Base-by-base conservation (phyloP, 2,888 invertebrate species). In the Dusona sp. region DNA sequence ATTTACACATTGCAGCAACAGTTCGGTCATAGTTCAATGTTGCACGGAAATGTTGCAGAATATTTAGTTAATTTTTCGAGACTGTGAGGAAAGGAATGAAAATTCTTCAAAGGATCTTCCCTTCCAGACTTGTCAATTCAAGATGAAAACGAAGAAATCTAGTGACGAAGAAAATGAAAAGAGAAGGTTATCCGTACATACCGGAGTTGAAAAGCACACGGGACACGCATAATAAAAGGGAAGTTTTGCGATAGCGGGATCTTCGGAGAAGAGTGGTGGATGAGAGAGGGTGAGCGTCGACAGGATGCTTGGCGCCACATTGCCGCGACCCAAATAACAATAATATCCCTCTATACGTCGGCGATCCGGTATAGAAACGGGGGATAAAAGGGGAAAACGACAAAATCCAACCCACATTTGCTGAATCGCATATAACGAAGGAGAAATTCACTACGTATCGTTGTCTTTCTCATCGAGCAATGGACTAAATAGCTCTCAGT, bases 291-390 rank as follows among this genome's bases (percentile, higher is more conserved):
- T 70, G 84, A 88, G 86, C 88, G 91, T 89, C 91, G 61, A 16
- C 61, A 88, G 89, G 91, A 90, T 90, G 89, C 91, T 91, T 90
- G 93, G 93, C 93, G 93, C 92, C 93, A 91, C 90, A 89, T 90
- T 89, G 91, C 90, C 90, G 90, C 91, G 92, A 92, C 92, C 92
- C 90, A 93, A 92, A 92, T 92, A 92, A 91, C 90, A 90, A 91
- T 91, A 90, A 91, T 91, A 89, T 87, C 84, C 84, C 87, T 83
- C 65, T 42, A n/a, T 79, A 78, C 84, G 87, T 84, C 68, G 75
- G 79, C 67, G 70, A 79, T 73, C 61, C 70, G 64, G 51, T 51
- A 65, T 42, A 51, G 67, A 33, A 25, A 54, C 61, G 67, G n/a
- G 64, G 75, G 79, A 70, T 57, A 42, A 64, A 67, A 61, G 61